Conservation (phyloP, 2,888 invertebrate species). For the Cataglyphis altisquamis region DNA sequence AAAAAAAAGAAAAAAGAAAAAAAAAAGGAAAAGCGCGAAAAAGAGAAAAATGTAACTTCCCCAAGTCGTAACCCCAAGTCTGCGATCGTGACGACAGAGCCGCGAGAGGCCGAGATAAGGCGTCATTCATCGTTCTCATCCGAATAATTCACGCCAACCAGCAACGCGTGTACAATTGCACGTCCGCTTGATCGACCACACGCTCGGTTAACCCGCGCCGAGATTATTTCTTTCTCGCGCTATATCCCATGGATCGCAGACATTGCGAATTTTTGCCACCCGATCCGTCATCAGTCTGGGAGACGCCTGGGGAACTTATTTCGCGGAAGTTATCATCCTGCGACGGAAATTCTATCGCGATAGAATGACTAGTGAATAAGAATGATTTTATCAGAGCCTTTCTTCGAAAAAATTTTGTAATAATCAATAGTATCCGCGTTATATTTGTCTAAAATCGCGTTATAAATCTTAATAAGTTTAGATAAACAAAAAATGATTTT, state of each 20-base stretch:
- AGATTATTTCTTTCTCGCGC: constrained; percentile 14
- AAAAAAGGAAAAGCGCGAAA: constrained; percentile 50
- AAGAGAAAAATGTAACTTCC: constrained; percentile 73
- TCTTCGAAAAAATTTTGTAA: not conserved
- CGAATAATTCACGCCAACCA: constrained; percentile 56
- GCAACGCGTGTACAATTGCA: constrained; percentile 11
- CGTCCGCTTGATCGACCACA: constrained; percentile 16
- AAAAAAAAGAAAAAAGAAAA: not conserved
- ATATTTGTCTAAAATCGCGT: not conserved
- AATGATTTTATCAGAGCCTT: not conserved
- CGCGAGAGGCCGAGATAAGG: constrained; percentile 59
- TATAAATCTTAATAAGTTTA: not conserved
- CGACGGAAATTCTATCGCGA: constrained; percentile 36
- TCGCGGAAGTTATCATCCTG: constrained; percentile 37
- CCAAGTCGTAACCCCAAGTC: constrained; percentile 70
- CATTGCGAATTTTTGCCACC: constrained; percentile 41
- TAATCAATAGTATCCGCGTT: not conserved
- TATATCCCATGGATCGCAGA: constrained; percentile 28
- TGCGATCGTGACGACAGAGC: constrained; percentile 70
- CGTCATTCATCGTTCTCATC: constrained; percentile 52
- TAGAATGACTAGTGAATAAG: not conserved
- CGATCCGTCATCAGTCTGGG: not conserved
- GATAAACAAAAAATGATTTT: not conserved
- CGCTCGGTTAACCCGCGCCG: constrained; percentile 32
- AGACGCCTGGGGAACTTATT: constrained; percentile 8